phyloP scores from a whole-genome alignment of 2,113 vertebrate genomes.

The Misgurnus mizolepis region DNA sequence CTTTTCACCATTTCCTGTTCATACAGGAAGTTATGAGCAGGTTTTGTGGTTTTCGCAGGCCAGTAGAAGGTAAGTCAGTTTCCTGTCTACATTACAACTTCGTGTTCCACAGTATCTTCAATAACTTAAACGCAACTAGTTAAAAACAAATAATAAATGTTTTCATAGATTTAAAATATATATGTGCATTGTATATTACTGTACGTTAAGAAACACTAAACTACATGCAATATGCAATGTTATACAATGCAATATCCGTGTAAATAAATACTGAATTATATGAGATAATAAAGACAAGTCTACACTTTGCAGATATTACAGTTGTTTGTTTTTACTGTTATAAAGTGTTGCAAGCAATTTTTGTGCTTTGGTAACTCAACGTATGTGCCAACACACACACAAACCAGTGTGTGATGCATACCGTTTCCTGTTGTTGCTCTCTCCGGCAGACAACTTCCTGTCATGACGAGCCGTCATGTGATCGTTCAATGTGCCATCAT shows the following conservation, averaged over 20 bases:
- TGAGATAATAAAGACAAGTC: no score
- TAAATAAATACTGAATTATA: no score
- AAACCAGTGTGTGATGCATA: conserved; percentile 47
- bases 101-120: neutral
- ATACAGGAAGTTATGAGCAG: conserved; percentile 57
- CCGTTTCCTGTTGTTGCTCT: conserved; percentile 70
- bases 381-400: conserved; percentile 13
- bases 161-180: neutral
- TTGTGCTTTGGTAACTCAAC: neutral
- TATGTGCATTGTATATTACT: no score
- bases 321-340: neutral
- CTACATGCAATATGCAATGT: no score
- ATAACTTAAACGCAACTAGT: no score
- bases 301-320: neutral
- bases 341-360: neutral
- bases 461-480: conserved; percentile 40
- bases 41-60: conserved; percentile 47
- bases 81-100: conserved; percentile 52
- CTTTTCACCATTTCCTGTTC: conserved; percentile 61
- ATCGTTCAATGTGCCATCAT: neutral
- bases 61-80: conserved; percentile 54
- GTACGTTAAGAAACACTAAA: no score
- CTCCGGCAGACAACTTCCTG: conserved; percentile 66
- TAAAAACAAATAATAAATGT: neutral
- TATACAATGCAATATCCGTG: no score